Evolutionary conservation across 2,113 vertebrate species (phyloP).

Genomic region (Amia ocellicauda): DNA sequence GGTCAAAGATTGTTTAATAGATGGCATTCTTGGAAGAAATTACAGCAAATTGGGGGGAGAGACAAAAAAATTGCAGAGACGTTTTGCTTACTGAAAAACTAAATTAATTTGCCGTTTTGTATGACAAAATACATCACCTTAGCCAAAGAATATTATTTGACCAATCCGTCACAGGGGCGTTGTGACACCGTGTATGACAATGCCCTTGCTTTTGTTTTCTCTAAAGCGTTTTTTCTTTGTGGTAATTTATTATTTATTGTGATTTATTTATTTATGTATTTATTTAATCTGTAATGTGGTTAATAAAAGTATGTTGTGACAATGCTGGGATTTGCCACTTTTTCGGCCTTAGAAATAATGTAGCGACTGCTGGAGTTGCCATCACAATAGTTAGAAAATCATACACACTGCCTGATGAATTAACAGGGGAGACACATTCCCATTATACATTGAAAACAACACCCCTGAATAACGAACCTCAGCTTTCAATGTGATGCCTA

Average conservation of each 20-base stretch:
- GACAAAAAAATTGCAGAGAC: too few species aligned
- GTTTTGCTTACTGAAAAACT: background rate
- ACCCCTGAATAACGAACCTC: too few species aligned
- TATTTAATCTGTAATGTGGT: constrained; percentile 59
- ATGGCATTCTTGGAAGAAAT: too few species aligned
- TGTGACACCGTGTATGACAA: constrained; percentile 40
- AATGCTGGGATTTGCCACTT: constrained; percentile 7
- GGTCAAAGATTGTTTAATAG: too few species aligned
- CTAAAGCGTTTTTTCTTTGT: constrained; percentile 51
- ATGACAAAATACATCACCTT: constrained; percentile 44
- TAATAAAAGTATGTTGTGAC: constrained; percentile 32
- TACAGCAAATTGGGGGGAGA: too few species aligned
- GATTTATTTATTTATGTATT: constrained; percentile 55
- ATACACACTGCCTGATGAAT: too few species aligned
- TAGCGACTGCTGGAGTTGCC: too few species aligned
- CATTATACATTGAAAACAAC: too few species aligned
- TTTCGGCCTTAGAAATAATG: background rate
- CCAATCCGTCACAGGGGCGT: constrained; percentile 45
- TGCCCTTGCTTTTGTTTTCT: constrained; percentile 17
- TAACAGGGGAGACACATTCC: too few species aligned
- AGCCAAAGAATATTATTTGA: constrained; percentile 64
- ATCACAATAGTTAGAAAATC: too few species aligned
- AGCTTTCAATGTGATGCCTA: too few species aligned
- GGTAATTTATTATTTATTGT: constrained; percentile 74
- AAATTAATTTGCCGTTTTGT: constrained; percentile 27